Base-by-base conservation (phyloP, 2,113 vertebrate genomes). In the Morone saxatilis region DNA sequence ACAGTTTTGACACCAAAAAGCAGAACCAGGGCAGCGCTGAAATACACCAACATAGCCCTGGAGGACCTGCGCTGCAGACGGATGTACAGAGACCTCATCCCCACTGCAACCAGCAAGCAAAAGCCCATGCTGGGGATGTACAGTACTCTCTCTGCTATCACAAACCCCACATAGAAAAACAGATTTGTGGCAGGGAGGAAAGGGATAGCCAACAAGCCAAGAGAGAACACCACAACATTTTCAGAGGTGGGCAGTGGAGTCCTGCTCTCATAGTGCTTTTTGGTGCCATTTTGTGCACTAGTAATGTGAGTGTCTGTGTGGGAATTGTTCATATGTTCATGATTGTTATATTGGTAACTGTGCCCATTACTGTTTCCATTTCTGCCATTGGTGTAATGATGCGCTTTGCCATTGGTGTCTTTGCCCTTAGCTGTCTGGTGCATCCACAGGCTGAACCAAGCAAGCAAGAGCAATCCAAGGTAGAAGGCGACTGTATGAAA, bases 121-220 rank as follows among this genome's bases (percentile, higher is more conserved):
- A 99, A 99, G 93, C 98, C 98, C 98, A 99, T 99, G 94, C 98
- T 99, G 87, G 98, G 98, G 88, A 99, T 98, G 96, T 99, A 99
- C 51, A 99, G 96, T 9, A 99, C 97, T 92, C 98, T 95, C 96
- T 99, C 98, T 78, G 98, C 98, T 87, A 99, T 97, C 89, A 99
- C 98, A 94, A 99, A 99, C 63, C 98, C 99, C 6, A 99, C 99
- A 36, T 99, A 99, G 93, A 99, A 99, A 96, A 99, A 99, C 48
- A 99, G 85, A 94, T 99, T 99, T 66, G 97, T 98, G 91, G 99
- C 99, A 63, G 98, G 98, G 91, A 99, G 89, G 80, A 99, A 99
- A 48, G 99, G 98, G 73, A 99, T 89, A 53, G 97, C 96, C 95
- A 99, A 88, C 76, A 99, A 94, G 86, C 97, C 97, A 9, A 99